Percentiles rank a stretch among this genome's conserved stretches.
These are phyloP conservation scores for Ctenochaetus hawaiiensis DNA, from an alignment of 2,797 vertebrate species.

Conservation along the genomic window DNA sequence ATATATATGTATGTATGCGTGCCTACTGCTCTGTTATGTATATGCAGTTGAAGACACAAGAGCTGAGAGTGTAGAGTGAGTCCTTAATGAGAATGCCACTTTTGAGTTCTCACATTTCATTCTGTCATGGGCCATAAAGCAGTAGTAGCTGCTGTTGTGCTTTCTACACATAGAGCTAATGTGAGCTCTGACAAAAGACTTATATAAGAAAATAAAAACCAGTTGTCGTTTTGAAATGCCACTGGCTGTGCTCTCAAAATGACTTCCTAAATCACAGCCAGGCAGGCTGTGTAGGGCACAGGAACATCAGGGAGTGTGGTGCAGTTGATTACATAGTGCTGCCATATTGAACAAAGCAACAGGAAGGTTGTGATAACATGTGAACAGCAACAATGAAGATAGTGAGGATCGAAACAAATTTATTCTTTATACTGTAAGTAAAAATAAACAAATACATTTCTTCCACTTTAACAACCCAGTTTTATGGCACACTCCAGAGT, in stretches of 20 bases:
- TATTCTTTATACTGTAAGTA: too few species aligned
- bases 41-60: not conserved
- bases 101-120: not conserved
- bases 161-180: conserved; percentile 6
- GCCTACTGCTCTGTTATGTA: not conserved
- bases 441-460: not conserved
- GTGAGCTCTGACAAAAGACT: conserved; percentile 10
- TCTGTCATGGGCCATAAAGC: conserved; percentile 17
- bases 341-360: not conserved
- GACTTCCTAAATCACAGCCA: not conserved
- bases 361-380: not conserved
- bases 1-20: not conserved
- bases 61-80: not conserved
- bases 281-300: not conserved
- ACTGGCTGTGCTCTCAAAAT: not conserved
- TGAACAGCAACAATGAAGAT: not conserved
- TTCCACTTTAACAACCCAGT: too few species aligned
- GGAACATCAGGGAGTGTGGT: not conserved
- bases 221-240: conserved; percentile 14
- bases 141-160: conserved; percentile 3
- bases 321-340: not conserved
- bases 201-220: conserved; percentile 21
- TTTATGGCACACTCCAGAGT: too few species aligned
- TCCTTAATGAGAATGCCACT: not conserved
- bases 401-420: not conserved